phyloP scores from a whole-genome alignment of 2,888 invertebrate species.

The Laspeyria flexula region DNA sequence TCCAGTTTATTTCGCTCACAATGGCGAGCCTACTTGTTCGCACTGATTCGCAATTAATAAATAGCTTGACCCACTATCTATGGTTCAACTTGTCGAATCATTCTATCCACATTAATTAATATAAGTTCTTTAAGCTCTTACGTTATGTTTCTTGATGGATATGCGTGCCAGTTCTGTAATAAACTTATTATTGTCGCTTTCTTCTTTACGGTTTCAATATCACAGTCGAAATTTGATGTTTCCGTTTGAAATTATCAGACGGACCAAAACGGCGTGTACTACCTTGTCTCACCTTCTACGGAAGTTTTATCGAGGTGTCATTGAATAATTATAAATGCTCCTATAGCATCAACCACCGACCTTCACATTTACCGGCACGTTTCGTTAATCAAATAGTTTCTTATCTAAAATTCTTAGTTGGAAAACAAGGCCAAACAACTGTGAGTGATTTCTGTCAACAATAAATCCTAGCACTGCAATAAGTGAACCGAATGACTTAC shows the following conservation, averaged over 20 bases:
- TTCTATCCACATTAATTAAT: constrained; percentile 73
- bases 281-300: constrained; percentile 52
- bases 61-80: constrained; percentile 75
- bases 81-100: constrained; percentile 71
- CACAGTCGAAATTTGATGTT: constrained; percentile 48
- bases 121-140: constrained; percentile 62
- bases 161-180: constrained; percentile 61
- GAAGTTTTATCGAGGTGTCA: constrained; percentile 53
- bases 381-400: constrained; percentile 22
- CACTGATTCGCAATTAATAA: constrained; percentile 82
- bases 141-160: constrained; percentile 60
- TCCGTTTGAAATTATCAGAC: constrained; percentile 35
- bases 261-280: constrained; percentile 25
- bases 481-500: constrained; percentile 64
- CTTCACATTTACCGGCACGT: constrained; percentile 35
- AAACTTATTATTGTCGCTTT: constrained; percentile 69
- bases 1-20: constrained; percentile 75
- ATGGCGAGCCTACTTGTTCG: constrained; percentile 75
- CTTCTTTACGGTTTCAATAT: constrained; percentile 64
- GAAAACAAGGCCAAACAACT: constrained; percentile 30
- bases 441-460: constrained; percentile 36
- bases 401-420: constrained; percentile 16
- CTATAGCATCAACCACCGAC: constrained; percentile 41
- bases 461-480: constrained; percentile 41
- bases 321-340: constrained; percentile 58